phyloP scores from a whole-genome alignment of 2,888 invertebrate genomes.

The Alcis repandata region DNA sequence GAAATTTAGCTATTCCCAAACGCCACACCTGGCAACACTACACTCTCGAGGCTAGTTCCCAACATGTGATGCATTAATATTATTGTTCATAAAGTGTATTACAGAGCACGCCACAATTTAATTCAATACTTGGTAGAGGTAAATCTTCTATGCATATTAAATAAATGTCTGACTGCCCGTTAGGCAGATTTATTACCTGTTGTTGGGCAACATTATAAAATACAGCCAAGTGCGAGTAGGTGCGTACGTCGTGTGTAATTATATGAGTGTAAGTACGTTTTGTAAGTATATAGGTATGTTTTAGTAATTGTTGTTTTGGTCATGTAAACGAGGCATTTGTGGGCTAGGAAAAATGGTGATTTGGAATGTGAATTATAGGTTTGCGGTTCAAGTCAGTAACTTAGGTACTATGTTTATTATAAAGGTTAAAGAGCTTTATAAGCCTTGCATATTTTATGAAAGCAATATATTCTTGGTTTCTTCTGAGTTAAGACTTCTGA shows the following conservation, averaged over 20 bases:
- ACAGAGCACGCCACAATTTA: conserved; percentile 74
- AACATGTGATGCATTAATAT: conserved; percentile 56
- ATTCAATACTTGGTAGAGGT: conserved; percentile 80
- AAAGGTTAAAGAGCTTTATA: neutral
- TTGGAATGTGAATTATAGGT: too few species aligned
- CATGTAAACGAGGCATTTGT: conserved; percentile 11
- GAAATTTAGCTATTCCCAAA: neutral
- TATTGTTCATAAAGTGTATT: conserved; percentile 75
- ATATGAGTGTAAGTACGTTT: neutral
- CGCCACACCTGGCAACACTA: conserved; percentile 45
- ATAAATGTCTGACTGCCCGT: conserved; percentile 75
- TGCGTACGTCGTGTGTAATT: conserved; percentile 35
- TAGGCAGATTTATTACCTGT: conserved; percentile 72
- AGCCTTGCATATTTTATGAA: neutral
- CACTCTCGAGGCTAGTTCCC: conserved; percentile 48
- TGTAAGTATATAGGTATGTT: neutral
- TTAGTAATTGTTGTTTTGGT: conserved; percentile 30
- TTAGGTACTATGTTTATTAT: neutral
- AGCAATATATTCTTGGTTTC: too few species aligned
- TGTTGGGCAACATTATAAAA: conserved; percentile 56
- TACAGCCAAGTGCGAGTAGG: conserved; percentile 40
- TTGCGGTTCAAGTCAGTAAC: neutral
- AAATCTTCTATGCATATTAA: conserved; percentile 84
- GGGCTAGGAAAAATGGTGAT: too few species aligned
- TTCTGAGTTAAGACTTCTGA: too few species aligned